phyloP scores from a whole-genome alignment of 2,888 invertebrate species.

The Ferrisia virgata region DNA sequence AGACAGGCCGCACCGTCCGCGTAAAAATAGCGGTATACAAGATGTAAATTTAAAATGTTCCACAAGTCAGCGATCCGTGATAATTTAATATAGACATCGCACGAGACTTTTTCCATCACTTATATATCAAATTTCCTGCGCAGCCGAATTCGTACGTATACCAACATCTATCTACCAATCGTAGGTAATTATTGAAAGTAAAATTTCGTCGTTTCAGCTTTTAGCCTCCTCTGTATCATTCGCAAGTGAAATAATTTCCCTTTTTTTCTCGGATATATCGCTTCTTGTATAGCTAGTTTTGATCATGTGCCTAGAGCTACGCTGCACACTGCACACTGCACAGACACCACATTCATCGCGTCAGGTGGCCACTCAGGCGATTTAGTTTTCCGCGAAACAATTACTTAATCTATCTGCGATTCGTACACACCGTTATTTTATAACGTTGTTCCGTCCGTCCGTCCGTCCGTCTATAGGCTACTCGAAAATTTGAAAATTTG shows the following conservation, averaged over 20 bases:
- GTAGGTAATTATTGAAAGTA: neutral
- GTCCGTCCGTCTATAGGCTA: neutral
- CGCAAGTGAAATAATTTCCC: neutral
- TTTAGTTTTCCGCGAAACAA: neutral
- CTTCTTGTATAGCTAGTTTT: neutral
- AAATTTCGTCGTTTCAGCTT: neutral
- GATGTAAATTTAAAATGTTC: slow-evolving; percentile 2
- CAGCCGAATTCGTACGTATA: neutral
- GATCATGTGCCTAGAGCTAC: too few species aligned
- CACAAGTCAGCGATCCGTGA: neutral
- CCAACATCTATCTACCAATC: too few species aligned
- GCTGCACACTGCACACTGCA: too few species aligned
- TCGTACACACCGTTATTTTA: neutral
- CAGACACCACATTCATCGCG: neutral
- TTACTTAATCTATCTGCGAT: neutral
- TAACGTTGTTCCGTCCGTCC: neutral
- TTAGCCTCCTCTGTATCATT: neutral
- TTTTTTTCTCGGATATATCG: neutral
- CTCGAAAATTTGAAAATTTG: neutral
- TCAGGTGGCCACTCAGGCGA: neutral
- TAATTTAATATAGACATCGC: neutral
- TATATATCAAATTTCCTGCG: neutral
- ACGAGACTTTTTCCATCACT: neutral
- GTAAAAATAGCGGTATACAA: neutral
- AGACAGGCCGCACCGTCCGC: neutral